Percentiles rank a stretch among this genome's conserved stretches.
These are phyloP conservation scores for Catostylus mosaicus DNA, from an alignment of 30 jellyfish, hydroid and myxozoan genomes.

Conservation along the genomic window DNA sequence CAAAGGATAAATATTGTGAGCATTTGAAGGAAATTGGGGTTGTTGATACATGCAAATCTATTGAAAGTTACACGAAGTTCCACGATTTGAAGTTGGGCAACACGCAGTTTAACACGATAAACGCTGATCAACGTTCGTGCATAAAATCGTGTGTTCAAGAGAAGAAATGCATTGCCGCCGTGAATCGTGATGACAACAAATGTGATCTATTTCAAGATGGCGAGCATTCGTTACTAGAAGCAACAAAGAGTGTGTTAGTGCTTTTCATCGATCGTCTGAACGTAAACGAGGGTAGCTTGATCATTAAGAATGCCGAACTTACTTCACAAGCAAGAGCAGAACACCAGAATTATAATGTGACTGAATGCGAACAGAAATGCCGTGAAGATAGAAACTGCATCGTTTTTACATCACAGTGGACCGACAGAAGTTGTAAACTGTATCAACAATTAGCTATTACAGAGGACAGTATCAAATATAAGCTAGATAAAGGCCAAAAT, in stretches of 20 bases:
- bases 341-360: not conserved
- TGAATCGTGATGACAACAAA: not conserved
- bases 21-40: constrained; percentile 33
- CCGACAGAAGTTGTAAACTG: constrained; percentile 5
- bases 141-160: constrained; percentile 20
- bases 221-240: not conserved
- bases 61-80: constrained; percentile 33
- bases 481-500: not conserved
- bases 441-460: constrained; percentile 18
- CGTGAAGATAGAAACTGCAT: constrained; percentile 12
- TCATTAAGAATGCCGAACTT: not conserved
- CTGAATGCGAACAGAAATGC: constrained; percentile 19
- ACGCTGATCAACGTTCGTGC: constrained; percentile 8
- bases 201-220: constrained; percentile 8
- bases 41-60: constrained; percentile 43
- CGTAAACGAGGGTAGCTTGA: not conserved
- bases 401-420: not conserved
- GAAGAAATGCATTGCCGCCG: constrained; percentile 30
- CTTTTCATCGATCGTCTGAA: constrained; percentile 24
- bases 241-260: not conserved
- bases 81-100: constrained; percentile 4
- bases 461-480: constrained; percentile 28
- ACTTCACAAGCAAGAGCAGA: constrained; percentile 17
- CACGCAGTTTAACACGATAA: not conserved
- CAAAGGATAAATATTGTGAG: constrained; percentile 31